Percentiles rank a stretch among this genome's conserved stretches.
phyloP scores from a whole-genome alignment of 2,888 invertebrate species.

The Apamea epomidion region DNA sequence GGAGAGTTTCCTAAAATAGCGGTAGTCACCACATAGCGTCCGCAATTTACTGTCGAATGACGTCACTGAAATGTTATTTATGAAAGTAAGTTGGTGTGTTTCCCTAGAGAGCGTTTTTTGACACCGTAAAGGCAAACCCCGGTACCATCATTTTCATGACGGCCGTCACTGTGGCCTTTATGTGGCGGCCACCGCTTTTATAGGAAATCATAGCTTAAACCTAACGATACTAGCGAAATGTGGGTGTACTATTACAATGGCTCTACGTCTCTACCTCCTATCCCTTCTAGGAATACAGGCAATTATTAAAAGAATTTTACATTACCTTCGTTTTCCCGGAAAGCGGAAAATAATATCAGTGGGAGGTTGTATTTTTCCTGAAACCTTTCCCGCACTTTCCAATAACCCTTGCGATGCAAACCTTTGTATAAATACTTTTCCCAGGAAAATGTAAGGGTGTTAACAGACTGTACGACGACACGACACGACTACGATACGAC shows the following conservation, averaged over 20 bases:
- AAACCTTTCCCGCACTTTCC: constrained; percentile 3
- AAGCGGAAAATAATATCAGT: not conserved
- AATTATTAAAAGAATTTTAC: not conserved
- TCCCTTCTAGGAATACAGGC: not conserved
- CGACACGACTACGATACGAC: no score
- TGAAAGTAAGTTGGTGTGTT: not conserved
- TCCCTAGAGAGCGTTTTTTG: not conserved
- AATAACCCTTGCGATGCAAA: constrained; percentile 4
- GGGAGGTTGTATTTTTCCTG: not conserved
- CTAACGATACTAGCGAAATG: not conserved
- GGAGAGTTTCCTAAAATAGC: not conserved
- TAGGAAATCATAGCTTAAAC: no score
- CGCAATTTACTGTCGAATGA: not conserved
- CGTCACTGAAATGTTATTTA: not conserved
- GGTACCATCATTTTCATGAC: not conserved
- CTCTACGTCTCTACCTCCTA: not conserved
- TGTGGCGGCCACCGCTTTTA: no score
- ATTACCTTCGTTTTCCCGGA: not conserved
- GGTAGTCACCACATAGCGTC: not conserved
- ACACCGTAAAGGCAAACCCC: not conserved
- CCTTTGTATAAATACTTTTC: not conserved
- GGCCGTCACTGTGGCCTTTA: no score
- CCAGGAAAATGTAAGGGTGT: not conserved
- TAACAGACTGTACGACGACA: no score
- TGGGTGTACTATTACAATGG: not conserved